These are phyloP conservation scores for Aphrophora alni DNA, from an alignment of 2,888 invertebrate species.

Conservation along the genomic window DNA sequence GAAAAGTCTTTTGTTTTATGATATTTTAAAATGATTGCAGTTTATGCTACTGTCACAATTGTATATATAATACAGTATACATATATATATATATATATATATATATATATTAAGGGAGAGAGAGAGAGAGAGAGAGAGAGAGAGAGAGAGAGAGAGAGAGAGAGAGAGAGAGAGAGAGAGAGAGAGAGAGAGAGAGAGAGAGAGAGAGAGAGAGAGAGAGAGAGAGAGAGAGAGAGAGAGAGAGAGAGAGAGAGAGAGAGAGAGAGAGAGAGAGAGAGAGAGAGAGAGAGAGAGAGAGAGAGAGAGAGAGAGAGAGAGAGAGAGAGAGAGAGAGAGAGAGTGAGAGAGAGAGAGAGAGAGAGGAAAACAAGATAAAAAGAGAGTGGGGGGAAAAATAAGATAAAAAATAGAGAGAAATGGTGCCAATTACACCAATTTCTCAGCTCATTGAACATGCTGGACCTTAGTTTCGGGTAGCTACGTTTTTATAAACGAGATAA, in stretches of 20 bases:
- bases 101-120: too few relatives aligned
- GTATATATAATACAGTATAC: too few relatives aligned
- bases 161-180: conserved; percentile 18
- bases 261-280: conserved; percentile 17
- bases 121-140: conserved; percentile 23
- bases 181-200: conserved; percentile 22
- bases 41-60: too few relatives aligned
- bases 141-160: conserved; percentile 22
- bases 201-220: conserved; percentile 7
- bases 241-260: conserved; percentile 10
- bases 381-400: conserved; percentile 7
- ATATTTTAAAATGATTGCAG: too few relatives aligned
- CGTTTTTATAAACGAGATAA: too few relatives aligned
- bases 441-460: too few relatives aligned
- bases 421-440: not conserved
- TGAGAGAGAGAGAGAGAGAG: not conserved
- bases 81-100: too few relatives aligned
- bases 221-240: conserved; percentile 18
- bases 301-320: conserved; percentile 22
- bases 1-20: too few relatives aligned
- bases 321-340: conserved; percentile 22
- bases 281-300: conserved; percentile 14
- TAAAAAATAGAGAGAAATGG: not conserved
- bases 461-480: too few relatives aligned
- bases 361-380: not conserved